phyloP scores from a whole-genome alignment of 2,797 vertebrate genomes.

The Scomberomorus guttatus region DNA sequence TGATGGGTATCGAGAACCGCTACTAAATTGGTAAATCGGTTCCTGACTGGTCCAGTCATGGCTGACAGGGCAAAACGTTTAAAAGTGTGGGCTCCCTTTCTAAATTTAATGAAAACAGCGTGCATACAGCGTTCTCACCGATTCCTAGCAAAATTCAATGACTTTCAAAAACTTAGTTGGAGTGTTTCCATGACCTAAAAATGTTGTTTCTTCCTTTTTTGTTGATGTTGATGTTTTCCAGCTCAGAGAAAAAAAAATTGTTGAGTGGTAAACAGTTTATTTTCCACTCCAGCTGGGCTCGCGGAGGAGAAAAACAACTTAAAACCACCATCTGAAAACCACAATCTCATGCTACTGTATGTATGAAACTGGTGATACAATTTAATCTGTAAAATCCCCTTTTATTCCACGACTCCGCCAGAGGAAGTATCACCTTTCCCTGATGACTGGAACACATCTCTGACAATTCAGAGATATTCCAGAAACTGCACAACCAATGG shows the following conservation, averaged over 20 bases:
- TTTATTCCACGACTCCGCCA: not conserved
- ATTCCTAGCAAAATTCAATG: conserved; percentile 29
- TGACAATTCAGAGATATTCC: not conserved
- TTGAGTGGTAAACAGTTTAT: conserved; percentile 45
- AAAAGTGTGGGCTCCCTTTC: no score
- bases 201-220: conserved; percentile 33
- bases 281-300: conserved; percentile 15
- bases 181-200: conserved; percentile 47
- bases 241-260: conserved; percentile 2
- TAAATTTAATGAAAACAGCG: no score
- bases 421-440: not conserved
- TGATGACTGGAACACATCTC: not conserved
- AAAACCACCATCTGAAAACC: conserved; percentile 7
- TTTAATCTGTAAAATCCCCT: not conserved
- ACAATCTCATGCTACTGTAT: not conserved
- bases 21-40: no score
- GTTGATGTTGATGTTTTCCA: conserved; percentile 54
- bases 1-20: no score
- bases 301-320: conserved; percentile 18
- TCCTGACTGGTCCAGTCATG: no score
- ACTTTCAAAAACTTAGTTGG: conserved; percentile 55
- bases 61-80: no score
- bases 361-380: conserved; percentile 8
- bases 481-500: not conserved
- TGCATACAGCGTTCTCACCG: conserved; percentile 17